Evolutionary conservation across 2,888 invertebrate genomes (phyloP), one percentile per base, ranked within the genome.

Genomic region (Andrena haemorrhoa): DNA sequence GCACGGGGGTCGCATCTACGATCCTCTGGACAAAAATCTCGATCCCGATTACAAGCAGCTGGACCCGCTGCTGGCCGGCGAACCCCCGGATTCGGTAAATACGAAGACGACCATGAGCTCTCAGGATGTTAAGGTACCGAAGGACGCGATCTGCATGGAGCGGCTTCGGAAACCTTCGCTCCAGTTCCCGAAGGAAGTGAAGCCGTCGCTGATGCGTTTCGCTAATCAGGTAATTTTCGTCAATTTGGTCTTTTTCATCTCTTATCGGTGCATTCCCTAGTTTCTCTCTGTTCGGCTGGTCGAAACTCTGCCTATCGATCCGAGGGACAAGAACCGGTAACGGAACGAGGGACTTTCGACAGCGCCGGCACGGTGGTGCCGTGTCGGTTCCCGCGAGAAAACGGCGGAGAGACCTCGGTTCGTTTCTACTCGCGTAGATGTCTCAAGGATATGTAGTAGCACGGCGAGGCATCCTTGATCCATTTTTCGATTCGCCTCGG

Each of bases 41-140:
- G 85, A 88, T 31, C 72, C 75, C 49, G 91, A 92, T 47, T 93
- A 92, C 87, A 92, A 91, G 31, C 93, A 92, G 49, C 68, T 93
- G 5, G 91, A 92, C 64, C 92, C 92, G 0, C 58, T 91, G 23
- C 53, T 92, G 49, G 29, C 70, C n/a, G 81, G 64, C 20, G 79
- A 84, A 23, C 78, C 81, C 2, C 64, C 68, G 41, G 60, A 53
- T 3, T 53, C 56, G 10, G 53, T 68, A 0, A 73, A 49, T 12
- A 65, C 76, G 5, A 84, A 71, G 7, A 73, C 74, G 1, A 78
- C 77, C 56, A 91, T 91, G 91, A 89, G 83, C 31, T 68, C 87
- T 2, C 89, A 89, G 65, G 86, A 89, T 3, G 41, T 79, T 4
- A 90, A 89, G 51, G 31, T 63, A 1, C 51, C 69, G 10, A 82